Conservation (phyloP, 2,797 vertebrate species). For the Pseudochromis fuscus region DNA sequence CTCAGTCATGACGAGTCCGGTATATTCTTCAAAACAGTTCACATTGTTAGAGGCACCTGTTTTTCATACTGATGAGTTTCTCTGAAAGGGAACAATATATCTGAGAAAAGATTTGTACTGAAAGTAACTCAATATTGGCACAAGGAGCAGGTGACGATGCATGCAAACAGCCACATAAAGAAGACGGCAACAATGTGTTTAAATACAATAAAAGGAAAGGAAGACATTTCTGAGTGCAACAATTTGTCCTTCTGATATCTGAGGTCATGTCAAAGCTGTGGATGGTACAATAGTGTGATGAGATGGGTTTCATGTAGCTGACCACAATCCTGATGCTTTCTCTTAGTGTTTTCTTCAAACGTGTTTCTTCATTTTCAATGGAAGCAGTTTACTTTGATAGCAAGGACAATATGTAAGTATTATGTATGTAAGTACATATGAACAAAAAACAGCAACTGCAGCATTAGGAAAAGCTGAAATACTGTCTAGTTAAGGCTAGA, state of each 20-base stretch:
- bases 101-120: slow-evolving; percentile 8
- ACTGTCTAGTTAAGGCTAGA: background rate
- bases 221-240: background rate
- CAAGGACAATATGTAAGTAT: no score
- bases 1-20: slow-evolving; percentile 2
- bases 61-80: background rate
- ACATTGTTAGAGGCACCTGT: slow-evolving; percentile 23
- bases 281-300: no score
- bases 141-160: slow-evolving; percentile 14
- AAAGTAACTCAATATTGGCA: slow-evolving; percentile 43
- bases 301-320: no score
- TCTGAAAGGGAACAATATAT: slow-evolving; percentile 2
- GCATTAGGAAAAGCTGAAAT: no score
- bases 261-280: no score
- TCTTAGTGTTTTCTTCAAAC: background rate
- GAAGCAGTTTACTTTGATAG: background rate
- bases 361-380: background rate
- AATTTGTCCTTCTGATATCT: background rate
- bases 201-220: slow-evolving; percentile 2
- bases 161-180: slow-evolving; percentile 11
- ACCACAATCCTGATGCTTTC: background rate
- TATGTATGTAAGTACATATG: no score
- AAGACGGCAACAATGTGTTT: background rate
- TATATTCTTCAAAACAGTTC: background rate
- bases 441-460: no score